Percentiles rank a stretch among this genome's conserved stretches.
Conservation (phyloP, 2,113 vertebrate species). For the Todiramphus saurophagus region DNA sequence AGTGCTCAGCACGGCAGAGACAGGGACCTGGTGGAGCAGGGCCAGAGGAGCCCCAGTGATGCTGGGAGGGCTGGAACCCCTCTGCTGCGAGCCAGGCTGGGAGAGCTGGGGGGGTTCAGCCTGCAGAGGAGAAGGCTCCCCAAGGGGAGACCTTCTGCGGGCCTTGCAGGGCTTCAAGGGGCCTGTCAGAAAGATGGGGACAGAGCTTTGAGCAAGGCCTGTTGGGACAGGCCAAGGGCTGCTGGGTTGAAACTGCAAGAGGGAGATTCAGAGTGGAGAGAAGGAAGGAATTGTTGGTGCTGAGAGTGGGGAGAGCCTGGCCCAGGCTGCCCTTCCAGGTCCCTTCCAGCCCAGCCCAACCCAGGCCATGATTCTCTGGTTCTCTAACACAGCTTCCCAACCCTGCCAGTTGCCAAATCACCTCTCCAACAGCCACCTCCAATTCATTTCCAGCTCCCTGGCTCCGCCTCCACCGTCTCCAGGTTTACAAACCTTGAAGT, state of each 20-base stretch:
- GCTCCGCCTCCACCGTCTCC: background rate
- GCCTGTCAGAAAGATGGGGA: too few species aligned
- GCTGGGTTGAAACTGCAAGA: too few species aligned
- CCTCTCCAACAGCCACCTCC: fast-evolving
- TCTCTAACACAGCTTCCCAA: background rate
- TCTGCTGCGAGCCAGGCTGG: too few species aligned
- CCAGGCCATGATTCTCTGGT: background rate
- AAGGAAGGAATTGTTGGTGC: background rate
- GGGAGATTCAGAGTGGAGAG: background rate
- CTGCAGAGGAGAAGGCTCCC: too few species aligned
- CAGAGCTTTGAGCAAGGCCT: too few species aligned
- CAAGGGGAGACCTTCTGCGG: too few species aligned
- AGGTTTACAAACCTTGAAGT: constrained; percentile 87
- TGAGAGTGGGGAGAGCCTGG: background rate
- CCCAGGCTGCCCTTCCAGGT: background rate
- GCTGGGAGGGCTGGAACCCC: too few species aligned
- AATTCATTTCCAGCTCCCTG: background rate
- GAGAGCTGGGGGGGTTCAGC: too few species aligned
- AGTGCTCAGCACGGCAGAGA: background rate
- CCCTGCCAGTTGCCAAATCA: background rate
- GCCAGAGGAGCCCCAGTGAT: background rate
- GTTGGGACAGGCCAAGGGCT: too few species aligned
- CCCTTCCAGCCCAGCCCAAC: background rate
- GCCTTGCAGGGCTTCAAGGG: too few species aligned
- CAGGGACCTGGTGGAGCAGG: too few species aligned